Percentiles rank a stretch among this genome's conserved stretches.
These are phyloP conservation scores for Taenioides sp. DNA, from an alignment of 2,797 vertebrate genomes.

Conservation along the genomic window DNA sequence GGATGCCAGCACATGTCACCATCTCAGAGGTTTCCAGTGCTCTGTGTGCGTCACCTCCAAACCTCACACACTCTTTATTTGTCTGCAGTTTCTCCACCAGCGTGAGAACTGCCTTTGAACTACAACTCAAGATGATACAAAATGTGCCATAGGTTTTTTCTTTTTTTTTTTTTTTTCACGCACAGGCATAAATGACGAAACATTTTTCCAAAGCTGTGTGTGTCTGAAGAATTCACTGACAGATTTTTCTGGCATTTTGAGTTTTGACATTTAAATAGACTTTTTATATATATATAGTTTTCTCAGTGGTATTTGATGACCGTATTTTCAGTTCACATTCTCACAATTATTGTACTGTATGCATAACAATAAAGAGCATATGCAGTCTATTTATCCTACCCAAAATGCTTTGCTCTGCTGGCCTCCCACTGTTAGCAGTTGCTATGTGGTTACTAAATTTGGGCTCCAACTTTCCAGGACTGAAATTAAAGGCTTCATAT, in stretches of 20 bases:
- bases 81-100: constrained; percentile 12
- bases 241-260: not conserved
- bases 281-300: not conserved
- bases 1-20: constrained; percentile 71
- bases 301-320: not conserved
- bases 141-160: not conserved
- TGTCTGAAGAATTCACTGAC: not conserved
- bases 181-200: constrained; percentile 9
- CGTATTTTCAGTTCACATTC: not conserved
- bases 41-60: constrained; percentile 15
- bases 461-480: constrained; percentile 28
- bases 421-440: constrained; percentile 18
- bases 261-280: not conserved
- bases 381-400: not conserved
- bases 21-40: constrained; percentile 40
- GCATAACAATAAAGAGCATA: not conserved
- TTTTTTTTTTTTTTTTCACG: not conserved
- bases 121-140: constrained; percentile 3
- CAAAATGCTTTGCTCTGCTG: constrained; percentile 9
- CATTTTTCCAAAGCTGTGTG: not conserved
- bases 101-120: constrained; percentile 6
- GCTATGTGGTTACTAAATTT: constrained; percentile 13
- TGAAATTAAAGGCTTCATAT: constrained; percentile 48
- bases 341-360: not conserved
- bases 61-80: constrained; percentile 4